Evolutionary conservation across 2,888 invertebrate species (phyloP), one percentile per base, ranked within the genome.

Genomic region (Macrosoma leucophasiata): DNA sequence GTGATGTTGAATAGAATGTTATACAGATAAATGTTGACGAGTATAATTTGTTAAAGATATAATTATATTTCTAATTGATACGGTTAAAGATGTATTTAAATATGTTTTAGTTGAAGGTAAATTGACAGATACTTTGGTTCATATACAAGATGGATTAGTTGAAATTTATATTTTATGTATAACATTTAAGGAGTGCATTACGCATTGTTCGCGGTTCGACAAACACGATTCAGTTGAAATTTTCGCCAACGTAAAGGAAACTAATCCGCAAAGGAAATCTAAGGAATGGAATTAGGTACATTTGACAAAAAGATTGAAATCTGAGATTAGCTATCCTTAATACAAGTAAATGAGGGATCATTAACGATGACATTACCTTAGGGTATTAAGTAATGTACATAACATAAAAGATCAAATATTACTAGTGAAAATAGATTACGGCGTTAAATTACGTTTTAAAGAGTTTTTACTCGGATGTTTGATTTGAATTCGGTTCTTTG

Each of bases 1-100:
- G 82, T 84, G 82, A 84, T 82, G 76, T 78, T 75, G 67, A 74
- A 58, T 78, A 79, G 71, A 63, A 61, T 62, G 63, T 74, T 66
- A 67, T 62, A 70, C 72, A 67, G 59, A 70, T 70, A 57, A 73
- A 75, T 68, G 74, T 78, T 78, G 68, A 69, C 52, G 55, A 64
- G 53, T 67, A 73, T 72, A 64, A 76, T 78, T 78, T 75, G 72
- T 76, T 68, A 59, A 62, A 55, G 55, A 57, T 73, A 70, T 75
- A 68, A 70, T 62, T 58, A 63, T 66, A 69, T 66, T 61, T 62
- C 54, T 66, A 66, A 70, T 68, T 54, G 43, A 43, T 40, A 40
- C 39, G 41, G 40, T 46, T 50, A 50, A 51, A 48, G 46, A 38
- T 48, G 33, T 40, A 40, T 37, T 31, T 43, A 46, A 52, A 48